Conservation (phyloP, 2,888 invertebrate species). For the Agrotis exclamationis region DNA sequence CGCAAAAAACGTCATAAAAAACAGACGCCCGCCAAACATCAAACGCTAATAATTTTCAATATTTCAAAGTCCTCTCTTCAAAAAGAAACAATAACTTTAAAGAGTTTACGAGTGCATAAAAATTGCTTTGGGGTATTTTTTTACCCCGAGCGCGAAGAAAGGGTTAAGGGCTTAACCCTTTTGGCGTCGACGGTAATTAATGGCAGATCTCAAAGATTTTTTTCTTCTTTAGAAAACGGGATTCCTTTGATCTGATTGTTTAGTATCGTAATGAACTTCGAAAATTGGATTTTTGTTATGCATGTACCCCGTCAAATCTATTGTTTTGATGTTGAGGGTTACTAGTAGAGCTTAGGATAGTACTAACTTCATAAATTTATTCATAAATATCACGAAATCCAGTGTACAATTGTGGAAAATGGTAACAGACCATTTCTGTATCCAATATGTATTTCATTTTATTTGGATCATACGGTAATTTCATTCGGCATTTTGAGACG, state of each 20-base stretch:
- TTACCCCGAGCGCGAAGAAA: constrained; percentile 74
- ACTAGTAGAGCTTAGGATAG: not conserved
- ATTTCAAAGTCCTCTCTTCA: constrained; percentile 85
- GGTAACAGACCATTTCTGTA: too few relatives aligned
- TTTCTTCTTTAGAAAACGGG: constrained; percentile 72
- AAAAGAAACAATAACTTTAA: constrained; percentile 89
- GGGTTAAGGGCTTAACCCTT: constrained; percentile 85
- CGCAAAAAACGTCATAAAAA: constrained; percentile 53
- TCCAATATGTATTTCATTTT: too few relatives aligned
- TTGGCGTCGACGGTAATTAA: constrained; percentile 87
- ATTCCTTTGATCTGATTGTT: constrained; percentile 83
- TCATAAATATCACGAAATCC: not conserved
- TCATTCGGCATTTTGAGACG: too few relatives aligned
- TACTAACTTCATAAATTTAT: not conserved
- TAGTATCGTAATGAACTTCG: constrained; percentile 67
- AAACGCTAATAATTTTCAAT: constrained; percentile 87
- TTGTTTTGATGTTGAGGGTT: not conserved
- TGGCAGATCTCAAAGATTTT: constrained; percentile 80
- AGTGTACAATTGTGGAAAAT: too few relatives aligned
- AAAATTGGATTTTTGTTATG: constrained; percentile 52
- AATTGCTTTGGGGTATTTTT: constrained; percentile 83
- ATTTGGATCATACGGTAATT: too few relatives aligned
- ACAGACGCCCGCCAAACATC: constrained; percentile 77
- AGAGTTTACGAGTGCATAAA: constrained; percentile 84
- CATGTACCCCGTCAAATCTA: not conserved